Percentiles rank a stretch among this genome's conserved stretches.
These are phyloP conservation scores for Teleiodes luculella DNA, from an alignment of 2,888 invertebrate genomes.

Conservation along the genomic window DNA sequence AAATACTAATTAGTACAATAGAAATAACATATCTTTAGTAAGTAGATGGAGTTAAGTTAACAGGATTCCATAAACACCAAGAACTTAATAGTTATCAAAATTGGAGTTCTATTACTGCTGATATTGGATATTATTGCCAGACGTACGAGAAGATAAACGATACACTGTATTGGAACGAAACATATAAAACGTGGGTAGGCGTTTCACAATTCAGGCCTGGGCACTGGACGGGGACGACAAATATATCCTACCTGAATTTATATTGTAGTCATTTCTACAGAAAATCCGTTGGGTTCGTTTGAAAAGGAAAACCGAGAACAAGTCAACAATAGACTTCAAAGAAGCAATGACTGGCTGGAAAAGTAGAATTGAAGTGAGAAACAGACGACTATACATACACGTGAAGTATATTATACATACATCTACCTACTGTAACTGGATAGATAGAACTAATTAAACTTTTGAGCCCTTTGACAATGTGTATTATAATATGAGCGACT, in stretches of 20 bases:
- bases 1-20: too few relatives aligned
- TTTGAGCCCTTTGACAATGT: too few relatives aligned
- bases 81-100: conserved; percentile 20
- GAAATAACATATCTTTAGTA: not conserved
- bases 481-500: too few relatives aligned
- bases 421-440: too few relatives aligned
- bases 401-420: too few relatives aligned
- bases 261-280: not conserved
- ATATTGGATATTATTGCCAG: conserved; percentile 38
- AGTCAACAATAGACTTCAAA: conserved; percentile 3
- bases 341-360: not conserved
- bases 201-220: conserved; percentile 7
- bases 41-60: conserved; percentile 12
- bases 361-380: not conserved
- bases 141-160: conserved; percentile 19
- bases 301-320: conserved; percentile 1
- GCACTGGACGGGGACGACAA: not conserved
- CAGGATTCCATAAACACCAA: conserved; percentile 14
- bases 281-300: not conserved
- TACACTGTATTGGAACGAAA: conserved; percentile 14
- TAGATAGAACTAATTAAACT: not conserved
- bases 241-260: not conserved
- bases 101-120: conserved; percentile 33
- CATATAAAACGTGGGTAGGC: conserved; percentile 17
- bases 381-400: too few relatives aligned